phyloP scores from a whole-genome alignment of 2,113 vertebrate genomes.

The Phycodurus eques region DNA sequence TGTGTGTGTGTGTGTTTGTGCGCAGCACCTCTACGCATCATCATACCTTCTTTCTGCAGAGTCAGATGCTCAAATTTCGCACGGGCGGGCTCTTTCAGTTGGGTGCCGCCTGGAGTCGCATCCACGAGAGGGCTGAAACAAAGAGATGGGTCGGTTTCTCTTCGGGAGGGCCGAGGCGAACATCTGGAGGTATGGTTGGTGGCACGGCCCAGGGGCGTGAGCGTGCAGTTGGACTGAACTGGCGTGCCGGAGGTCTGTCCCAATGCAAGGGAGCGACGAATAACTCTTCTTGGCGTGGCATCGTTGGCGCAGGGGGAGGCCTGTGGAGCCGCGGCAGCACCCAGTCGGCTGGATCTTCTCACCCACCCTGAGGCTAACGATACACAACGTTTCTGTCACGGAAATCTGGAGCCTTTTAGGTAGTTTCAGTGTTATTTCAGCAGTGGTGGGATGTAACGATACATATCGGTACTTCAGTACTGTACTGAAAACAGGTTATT shows the following conservation, averaged over 20 bases:
- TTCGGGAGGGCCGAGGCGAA: not conserved
- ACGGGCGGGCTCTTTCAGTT: conserved; percentile 24
- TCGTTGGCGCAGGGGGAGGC: conserved; percentile 43
- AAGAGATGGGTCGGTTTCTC: conserved; percentile 9
- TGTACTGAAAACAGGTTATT: too few species aligned
- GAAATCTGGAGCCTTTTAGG: not conserved
- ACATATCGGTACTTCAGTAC: too few species aligned
- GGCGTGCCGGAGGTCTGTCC: conserved; percentile 8
- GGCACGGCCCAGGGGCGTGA: not conserved
- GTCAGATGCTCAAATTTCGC: conserved; percentile 25
- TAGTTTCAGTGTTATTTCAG: not conserved
- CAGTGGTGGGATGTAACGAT: too few species aligned
- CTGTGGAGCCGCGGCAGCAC: conserved; percentile 21
- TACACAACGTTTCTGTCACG: not conserved
- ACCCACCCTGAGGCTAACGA: conserved; percentile 35
- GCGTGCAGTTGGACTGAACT: not conserved
- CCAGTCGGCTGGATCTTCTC: conserved; percentile 59
- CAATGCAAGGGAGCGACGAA: conserved; percentile 28
- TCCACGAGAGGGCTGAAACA: conserved; percentile 33
- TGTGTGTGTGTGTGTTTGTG: not conserved
- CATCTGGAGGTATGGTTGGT: conserved; percentile 23
- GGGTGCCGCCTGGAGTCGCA: conserved; percentile 2
- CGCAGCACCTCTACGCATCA: not conserved
- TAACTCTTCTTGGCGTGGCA: conserved; percentile 53
- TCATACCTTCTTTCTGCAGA: conserved; percentile 47